Conservation (phyloP, 2,888 invertebrate species). For the Andrena dorsata region DNA sequence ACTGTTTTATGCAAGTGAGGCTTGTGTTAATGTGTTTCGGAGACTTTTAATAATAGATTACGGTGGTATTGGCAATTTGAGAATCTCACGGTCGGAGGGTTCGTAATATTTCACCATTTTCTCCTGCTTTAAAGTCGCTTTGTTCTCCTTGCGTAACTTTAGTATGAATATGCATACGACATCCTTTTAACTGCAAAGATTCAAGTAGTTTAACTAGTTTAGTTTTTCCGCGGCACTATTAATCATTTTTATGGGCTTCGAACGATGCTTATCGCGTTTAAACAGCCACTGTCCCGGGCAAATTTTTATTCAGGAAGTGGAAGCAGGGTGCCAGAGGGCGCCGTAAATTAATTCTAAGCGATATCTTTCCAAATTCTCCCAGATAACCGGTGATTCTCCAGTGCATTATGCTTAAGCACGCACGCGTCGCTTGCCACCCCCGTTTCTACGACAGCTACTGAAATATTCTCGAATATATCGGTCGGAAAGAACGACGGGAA, state of each 20-base stretch:
- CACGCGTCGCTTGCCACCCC: slow-evolving; percentile 35
- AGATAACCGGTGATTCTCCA: slow-evolving; percentile 35
- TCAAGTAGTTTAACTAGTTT: slow-evolving; percentile 19
- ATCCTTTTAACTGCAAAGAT: background rate
- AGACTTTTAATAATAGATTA: too few species aligned
- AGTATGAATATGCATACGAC: background rate
- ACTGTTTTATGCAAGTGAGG: too few species aligned
- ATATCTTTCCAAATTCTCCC: slow-evolving; percentile 56
- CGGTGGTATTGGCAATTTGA: too few species aligned
- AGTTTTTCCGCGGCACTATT: slow-evolving; percentile 15
- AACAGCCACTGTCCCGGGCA: slow-evolving; percentile 18
- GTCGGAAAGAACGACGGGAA: slow-evolving; percentile 22
- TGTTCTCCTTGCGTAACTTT: slow-evolving; percentile 9
- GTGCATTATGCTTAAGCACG: slow-evolving; percentile 65
- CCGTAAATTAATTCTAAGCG: slow-evolving; percentile 59
- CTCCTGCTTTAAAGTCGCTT: background rate
- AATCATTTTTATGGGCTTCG: slow-evolving; percentile 23
- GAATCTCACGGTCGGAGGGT: too few species aligned
- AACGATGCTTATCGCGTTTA: slow-evolving; percentile 44
- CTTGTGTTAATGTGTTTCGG: too few species aligned
- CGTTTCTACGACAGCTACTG: slow-evolving; percentile 16
- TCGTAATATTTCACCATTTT: too few species aligned
- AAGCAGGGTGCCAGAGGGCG: background rate
- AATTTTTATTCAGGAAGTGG: slow-evolving; percentile 32
- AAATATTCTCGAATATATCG: slow-evolving; percentile 63